Conservation (phyloP, 2,888 invertebrate genomes). For the Noctua comes region DNA sequence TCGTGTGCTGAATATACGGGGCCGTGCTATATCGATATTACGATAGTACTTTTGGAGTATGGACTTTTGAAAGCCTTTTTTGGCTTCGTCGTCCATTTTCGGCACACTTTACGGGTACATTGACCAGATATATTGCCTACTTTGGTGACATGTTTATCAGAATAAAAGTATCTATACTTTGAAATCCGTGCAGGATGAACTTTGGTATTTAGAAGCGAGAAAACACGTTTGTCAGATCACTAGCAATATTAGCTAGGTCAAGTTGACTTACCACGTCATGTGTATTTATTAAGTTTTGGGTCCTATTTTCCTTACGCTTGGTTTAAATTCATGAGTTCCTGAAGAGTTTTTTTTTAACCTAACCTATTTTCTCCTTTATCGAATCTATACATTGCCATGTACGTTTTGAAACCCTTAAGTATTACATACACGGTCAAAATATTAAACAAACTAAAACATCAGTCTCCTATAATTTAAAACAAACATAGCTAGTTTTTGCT, state of each 20-base stretch:
- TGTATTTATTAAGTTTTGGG: neutral
- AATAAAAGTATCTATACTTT: neutral
- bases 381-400: neutral
- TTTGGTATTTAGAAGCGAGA: conserved; percentile 20
- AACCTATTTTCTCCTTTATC: neutral
- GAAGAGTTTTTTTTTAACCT: neutral
- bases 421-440: too few relatives aligned
- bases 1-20: conserved; percentile 27
- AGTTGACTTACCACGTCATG: neutral
- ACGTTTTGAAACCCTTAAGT: neutral
- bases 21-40: conserved; percentile 4
- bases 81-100: neutral
- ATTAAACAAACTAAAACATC: neutral
- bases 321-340: neutral
- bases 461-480: conserved; percentile 33
- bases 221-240: conserved; percentile 33
- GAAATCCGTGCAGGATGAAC: conserved; percentile 8
- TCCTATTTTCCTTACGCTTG: neutral
- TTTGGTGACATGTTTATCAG: conserved; percentile 15
- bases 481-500: conserved; percentile 49
- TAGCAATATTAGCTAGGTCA: conserved; percentile 21
- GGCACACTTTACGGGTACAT: neutral
- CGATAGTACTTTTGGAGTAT: neutral
- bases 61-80: conserved; percentile 7
- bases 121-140: neutral